Percentiles rank a stretch among this genome's conserved stretches.
phyloP scores from a whole-genome alignment of 2,888 invertebrate species.

The Acanthococcus lagerstroemiae region DNA sequence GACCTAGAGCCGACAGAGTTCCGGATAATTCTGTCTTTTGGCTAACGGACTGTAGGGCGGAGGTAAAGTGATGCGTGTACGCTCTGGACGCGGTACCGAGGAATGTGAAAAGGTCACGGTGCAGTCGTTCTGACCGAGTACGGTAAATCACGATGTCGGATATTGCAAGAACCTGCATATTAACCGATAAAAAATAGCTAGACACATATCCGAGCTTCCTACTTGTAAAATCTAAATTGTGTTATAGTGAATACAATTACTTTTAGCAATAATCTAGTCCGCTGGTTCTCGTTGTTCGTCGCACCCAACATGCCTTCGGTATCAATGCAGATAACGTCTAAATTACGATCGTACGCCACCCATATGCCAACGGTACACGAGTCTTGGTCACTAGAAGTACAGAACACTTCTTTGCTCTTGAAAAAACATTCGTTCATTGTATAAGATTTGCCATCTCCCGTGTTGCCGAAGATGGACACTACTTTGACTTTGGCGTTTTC shows the following conservation, averaged over 20 bases:
- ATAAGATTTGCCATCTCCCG: constrained; percentile 72
- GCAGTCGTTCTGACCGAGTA: constrained; percentile 62
- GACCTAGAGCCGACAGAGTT: constrained; percentile 53
- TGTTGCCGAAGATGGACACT: constrained; percentile 73
- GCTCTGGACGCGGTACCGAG: constrained; percentile 65
- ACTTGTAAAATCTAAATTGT: too few relatives aligned
- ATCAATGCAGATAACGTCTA: constrained; percentile 60
- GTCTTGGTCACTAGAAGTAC: constrained; percentile 55
- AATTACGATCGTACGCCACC: constrained; percentile 58
- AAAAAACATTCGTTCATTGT: constrained; percentile 62
- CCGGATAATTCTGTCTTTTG: constrained; percentile 40
- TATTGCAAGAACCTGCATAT: constrained; percentile 57
- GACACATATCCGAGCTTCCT: too few relatives aligned
- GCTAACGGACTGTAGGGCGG: constrained; percentile 44
- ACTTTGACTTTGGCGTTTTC: constrained; percentile 55
- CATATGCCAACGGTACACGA: constrained; percentile 69
- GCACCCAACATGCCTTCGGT: constrained; percentile 67
- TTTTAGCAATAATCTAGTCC: constrained; percentile 61
- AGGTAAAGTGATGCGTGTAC: constrained; percentile 60
- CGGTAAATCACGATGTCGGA: constrained; percentile 70
- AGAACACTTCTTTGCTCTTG: constrained; percentile 50
- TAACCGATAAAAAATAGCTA: too few relatives aligned
- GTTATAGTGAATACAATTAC: constrained; percentile 40
- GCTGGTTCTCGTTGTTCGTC: constrained; percentile 51
- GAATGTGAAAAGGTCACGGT: constrained; percentile 66